Conservation (phyloP, 1,140 invertebrate genomes). For the Ditylenchus dipsaci region DNA sequence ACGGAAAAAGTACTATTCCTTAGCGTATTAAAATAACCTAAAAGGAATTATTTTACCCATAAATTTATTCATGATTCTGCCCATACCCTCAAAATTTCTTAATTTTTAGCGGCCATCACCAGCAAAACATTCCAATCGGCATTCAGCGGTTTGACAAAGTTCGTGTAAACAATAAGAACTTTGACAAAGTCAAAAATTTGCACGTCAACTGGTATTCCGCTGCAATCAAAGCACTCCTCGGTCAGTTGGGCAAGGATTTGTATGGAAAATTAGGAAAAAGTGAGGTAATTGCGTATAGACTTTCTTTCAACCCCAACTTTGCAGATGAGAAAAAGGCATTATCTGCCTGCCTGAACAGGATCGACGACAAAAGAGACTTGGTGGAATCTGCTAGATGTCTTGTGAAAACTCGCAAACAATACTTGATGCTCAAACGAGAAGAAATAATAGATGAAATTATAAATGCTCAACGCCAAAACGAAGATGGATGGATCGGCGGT, state of each 20-base stretch:
- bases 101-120: no score
- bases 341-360: background rate
- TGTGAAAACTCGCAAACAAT: background rate
- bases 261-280: background rate
- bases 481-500: no score
- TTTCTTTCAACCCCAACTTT: background rate
- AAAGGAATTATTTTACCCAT: no score
- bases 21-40: no score
- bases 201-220: background rate
- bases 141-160: background rate
- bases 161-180: background rate
- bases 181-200: conserved; percentile 1
- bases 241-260: background rate
- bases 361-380: background rate
- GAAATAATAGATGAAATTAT: no score
- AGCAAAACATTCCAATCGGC: background rate
- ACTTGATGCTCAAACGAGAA: no score
- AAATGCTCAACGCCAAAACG: no score
- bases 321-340: background rate
- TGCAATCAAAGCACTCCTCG: background rate
- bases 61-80: no score
- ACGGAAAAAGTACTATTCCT: no score
- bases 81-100: no score
- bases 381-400: background rate
- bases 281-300: background rate